phyloP scores from a whole-genome alignment of 2,888 invertebrate genomes.

The Perithous albicinctus region DNA sequence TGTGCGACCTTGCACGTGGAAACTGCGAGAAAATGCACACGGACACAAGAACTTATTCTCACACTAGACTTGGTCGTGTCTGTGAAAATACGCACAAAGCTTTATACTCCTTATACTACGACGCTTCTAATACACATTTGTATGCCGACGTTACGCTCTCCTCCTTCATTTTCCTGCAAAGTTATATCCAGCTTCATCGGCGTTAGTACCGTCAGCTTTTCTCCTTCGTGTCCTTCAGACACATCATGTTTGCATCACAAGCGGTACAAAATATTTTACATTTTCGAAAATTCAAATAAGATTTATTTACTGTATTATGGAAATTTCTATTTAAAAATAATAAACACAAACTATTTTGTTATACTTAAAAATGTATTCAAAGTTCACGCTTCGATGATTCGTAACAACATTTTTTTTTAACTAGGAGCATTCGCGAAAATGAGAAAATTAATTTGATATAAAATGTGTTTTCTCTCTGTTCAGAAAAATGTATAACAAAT shows the following conservation, averaged over 20 bases:
- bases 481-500: too few species aligned
- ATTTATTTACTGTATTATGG: too few species aligned
- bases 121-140: conserved; percentile 15
- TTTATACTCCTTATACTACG: conserved; percentile 21
- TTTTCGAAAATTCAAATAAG: not conserved
- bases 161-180: not conserved
- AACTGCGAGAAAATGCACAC: conserved; percentile 36
- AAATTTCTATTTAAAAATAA: too few species aligned
- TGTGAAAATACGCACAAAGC: conserved; percentile 19
- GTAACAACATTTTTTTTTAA: too few species aligned
- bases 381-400: too few species aligned
- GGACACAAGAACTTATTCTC: not conserved
- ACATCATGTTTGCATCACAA: not conserved
- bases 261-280: too few species aligned
- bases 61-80: not conserved
- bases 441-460: too few species aligned
- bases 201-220: not conserved
- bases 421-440: too few species aligned
- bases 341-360: too few species aligned
- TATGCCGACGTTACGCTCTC: not conserved
- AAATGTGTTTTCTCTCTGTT: too few species aligned
- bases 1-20: conserved; percentile 57
- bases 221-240: not conserved
- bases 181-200: not conserved
- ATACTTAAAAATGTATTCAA: too few species aligned